Evolutionary conservation across 2,797 vertebrate genomes (phyloP), one percentile per base, ranked within the genome.

Genomic region (Melanotaenia pygmaea): DNA sequence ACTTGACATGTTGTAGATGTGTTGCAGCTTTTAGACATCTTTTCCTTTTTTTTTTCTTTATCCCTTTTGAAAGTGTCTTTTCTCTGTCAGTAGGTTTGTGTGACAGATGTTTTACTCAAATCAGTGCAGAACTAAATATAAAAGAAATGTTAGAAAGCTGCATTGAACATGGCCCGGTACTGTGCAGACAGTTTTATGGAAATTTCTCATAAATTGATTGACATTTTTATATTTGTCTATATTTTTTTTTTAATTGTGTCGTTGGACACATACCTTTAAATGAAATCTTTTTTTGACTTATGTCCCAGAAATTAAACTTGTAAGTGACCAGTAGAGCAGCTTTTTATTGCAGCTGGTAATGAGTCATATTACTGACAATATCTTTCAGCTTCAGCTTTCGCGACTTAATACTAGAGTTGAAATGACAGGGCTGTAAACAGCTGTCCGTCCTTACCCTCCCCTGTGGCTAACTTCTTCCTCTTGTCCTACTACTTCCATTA

Each of bases 401-500:
- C 62, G 69, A 76, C 64, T 50, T 70, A 76, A 67, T 71, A 26
- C 2, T 14, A 50, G 58, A 64, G 59, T 51, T 59, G 6, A 79
- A 77, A 30, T 62, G 74, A 77, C 57, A 3, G 37, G 59, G 74
- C 57, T 67, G 82, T 80, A 83, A 87, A 86, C 65, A 63, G 71
- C 70, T 73, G 70, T 86, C 67, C 68, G 84, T 67, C 79, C 71
- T 70, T 81, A 64, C 81, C 71, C 70, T 81, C 66, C 81, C 64
- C 62, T 63, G 67, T 74, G 70, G 80, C 74, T 74, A 45, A 58
- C 53, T 71, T 71, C 20, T 63, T 75, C 72, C 68, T 72, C 76
- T 77, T 71, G 82, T 84, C 76, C 76, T 65, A 64, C 83, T 77
- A 79, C 78, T 84, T 88, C 81, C 79, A 86, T 89, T 85, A 83